phyloP scores from a whole-genome alignment of 2,113 vertebrate genomes.

The Pheucticus melanocephalus region DNA sequence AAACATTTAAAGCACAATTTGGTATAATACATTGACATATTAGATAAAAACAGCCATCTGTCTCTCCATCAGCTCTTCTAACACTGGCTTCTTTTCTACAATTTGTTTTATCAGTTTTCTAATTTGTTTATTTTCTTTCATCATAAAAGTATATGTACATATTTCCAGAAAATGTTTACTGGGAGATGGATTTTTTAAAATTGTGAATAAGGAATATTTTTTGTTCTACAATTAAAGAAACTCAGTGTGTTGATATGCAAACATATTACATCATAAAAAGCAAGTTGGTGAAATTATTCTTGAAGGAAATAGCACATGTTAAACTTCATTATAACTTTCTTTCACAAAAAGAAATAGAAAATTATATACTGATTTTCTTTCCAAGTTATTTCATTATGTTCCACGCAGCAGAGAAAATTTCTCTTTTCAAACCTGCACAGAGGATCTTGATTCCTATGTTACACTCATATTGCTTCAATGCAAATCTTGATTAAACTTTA shows the following conservation, averaged over 20 bases:
- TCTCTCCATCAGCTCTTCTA: neutral
- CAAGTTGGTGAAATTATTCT: neutral
- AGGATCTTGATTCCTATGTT: neutral
- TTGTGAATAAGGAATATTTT: neutral
- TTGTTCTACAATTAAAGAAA: neutral
- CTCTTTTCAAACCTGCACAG: neutral
- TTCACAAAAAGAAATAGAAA: conserved; percentile 12
- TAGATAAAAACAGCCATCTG: neutral
- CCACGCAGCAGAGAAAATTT: neutral
- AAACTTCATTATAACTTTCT: neutral
- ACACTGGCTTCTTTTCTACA: neutral
- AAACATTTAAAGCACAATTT: neutral
- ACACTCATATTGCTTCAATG: neutral
- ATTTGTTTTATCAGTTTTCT: neutral
- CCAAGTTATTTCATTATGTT: neutral
- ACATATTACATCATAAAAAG: neutral
- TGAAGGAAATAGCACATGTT: neutral
- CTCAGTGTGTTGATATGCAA: neutral
- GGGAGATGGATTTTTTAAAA: neutral
- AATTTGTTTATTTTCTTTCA: neutral
- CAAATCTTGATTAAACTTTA: neutral
- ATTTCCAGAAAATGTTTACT: neutral
- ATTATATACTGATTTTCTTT: neutral
- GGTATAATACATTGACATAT: neutral
- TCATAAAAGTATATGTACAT: neutral